A percentile compares a stretch with the other conserved stretches of the same genome.
These are phyloP conservation scores for Mizuhopecten yessoensis DNA, from an alignment of 1,140 invertebrate genomes.

Conservation along the genomic window DNA sequence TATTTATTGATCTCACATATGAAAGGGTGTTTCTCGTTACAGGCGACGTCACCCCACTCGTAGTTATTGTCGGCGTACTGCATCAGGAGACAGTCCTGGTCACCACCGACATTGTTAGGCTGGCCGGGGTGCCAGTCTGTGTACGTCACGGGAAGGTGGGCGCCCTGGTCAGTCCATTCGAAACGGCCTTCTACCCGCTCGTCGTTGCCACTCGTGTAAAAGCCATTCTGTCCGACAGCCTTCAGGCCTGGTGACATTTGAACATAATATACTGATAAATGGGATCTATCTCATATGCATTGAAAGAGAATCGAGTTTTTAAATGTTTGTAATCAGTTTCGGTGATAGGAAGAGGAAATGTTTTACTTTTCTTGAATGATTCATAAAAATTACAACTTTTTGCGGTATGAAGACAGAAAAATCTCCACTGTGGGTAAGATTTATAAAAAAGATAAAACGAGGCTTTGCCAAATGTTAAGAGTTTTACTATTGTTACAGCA, in stretches of 20 bases:
- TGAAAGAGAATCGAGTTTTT: too few species aligned
- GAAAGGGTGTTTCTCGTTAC: constrained; percentile 64
- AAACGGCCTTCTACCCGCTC: constrained; percentile 57
- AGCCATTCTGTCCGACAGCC: constrained; percentile 46
- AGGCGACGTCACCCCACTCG: constrained; percentile 68
- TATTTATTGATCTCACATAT: constrained; percentile 62
- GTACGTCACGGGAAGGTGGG: constrained; percentile 54
- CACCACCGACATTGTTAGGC: constrained; percentile 67
- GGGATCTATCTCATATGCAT: too few species aligned
- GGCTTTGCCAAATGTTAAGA: too few species aligned
- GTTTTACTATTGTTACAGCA: too few species aligned
- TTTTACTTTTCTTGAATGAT: too few species aligned
- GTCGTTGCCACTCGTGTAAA: constrained; percentile 66
- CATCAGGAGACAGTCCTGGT: constrained; percentile 68
- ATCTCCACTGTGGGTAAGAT: too few species aligned
- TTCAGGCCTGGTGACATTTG: background rate
- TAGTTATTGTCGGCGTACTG: constrained; percentile 64
- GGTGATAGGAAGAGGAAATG: too few species aligned
- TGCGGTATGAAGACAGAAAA: too few species aligned
- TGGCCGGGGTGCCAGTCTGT: constrained; percentile 68
- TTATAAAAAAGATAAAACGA: too few species aligned
- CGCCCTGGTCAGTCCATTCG: constrained; percentile 65
- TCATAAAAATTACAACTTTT: too few species aligned
- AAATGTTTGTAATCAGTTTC: too few species aligned
- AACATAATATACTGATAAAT: too few species aligned